Conservation (phyloP, 2,113 vertebrate species). For the Elanoides forficatus region DNA sequence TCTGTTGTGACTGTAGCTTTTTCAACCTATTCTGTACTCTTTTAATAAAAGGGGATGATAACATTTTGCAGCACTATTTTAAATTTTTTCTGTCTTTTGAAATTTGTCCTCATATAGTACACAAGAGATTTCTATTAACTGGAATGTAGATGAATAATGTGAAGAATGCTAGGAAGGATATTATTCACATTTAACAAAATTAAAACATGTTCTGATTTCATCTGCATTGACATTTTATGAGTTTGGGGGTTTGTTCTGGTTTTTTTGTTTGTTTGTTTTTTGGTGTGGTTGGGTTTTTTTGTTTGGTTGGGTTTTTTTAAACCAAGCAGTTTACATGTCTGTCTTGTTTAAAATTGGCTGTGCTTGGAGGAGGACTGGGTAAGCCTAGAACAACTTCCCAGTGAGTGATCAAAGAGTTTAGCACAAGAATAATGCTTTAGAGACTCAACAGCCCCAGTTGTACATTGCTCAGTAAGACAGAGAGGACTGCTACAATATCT, state of each 20-base stretch:
- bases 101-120: background rate
- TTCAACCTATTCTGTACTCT: background rate
- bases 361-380: background rate
- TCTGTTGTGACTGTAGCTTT: background rate
- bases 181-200: background rate
- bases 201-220: background rate
- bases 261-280: background rate
- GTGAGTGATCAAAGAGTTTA: background rate
- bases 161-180: background rate
- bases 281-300: background rate
- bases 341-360: background rate
- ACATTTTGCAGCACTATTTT: background rate
- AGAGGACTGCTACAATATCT: background rate
- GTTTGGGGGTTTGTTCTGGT: background rate
- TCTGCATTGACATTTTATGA: background rate
- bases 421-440: background rate
- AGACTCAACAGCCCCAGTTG: background rate
- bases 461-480: background rate
- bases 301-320: background rate
- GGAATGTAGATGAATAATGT: background rate
- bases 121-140: background rate
- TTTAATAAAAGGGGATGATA: background rate
- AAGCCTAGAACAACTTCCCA: background rate
- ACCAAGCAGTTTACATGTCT: background rate
- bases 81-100: background rate